Percentiles rank a stretch among this genome's conserved stretches.
Conservation (phyloP, 2,797 vertebrate genomes). For the Poliocrania exsul region DNA sequence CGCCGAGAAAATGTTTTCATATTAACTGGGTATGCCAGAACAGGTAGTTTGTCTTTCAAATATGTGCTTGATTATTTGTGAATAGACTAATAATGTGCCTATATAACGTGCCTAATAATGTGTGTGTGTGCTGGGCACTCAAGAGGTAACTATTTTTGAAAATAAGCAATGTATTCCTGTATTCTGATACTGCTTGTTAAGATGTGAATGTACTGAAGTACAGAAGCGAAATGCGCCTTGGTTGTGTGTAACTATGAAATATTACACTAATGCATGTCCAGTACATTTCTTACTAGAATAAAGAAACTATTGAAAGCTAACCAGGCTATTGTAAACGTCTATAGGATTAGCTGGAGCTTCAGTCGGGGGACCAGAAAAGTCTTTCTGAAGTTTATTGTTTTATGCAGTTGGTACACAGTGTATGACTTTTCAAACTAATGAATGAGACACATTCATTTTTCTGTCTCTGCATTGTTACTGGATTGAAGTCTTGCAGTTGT, state of each 20-base stretch:
- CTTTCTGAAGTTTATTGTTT: background rate
- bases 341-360: background rate
- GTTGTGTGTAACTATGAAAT: background rate
- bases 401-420: background rate
- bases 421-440: background rate
- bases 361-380: background rate
- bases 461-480: background rate
- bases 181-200: background rate
- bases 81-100: background rate
- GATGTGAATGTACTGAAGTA: background rate
- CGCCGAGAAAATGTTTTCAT: background rate
- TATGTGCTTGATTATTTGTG: background rate
- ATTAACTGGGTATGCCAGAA: background rate
- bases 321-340: background rate
- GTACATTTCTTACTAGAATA: background rate
- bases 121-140: accelerated
- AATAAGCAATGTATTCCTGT: background rate
- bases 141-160: background rate
- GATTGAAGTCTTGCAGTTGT: background rate
- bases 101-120: accelerated
- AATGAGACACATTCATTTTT: background rate
- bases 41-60: background rate
- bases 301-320: background rate
- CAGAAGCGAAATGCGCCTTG: background rate
- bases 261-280: background rate